Evolutionary conservation across 2,797 vertebrate genomes (phyloP), one percentile per base, ranked within the genome.

Genomic region (Oophaga sylvatica): DNA sequence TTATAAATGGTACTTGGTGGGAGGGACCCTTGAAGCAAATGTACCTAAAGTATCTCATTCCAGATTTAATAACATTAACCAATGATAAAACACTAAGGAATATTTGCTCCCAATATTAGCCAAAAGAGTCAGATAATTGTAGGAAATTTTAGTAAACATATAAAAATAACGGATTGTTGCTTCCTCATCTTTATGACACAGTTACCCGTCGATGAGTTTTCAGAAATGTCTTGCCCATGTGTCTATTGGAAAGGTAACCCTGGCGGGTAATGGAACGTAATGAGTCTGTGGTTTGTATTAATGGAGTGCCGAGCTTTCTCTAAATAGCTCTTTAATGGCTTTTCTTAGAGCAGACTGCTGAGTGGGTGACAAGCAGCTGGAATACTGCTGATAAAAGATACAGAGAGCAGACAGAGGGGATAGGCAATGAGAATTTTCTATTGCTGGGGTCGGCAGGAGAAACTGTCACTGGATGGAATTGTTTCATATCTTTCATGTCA

Each of bases 401-500:
- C 59, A 68, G 57, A 67, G 67, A 26, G 78, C 60, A 76, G 19
- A 87, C 35, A 70, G 67, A 67, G 48, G 62, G 80, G 81, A 88
- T 45, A 80, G 75, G 65, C 75, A 80, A 62, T 3, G 11, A 83
- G 31, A 19, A 76, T 78, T 75, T 87, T 67, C 35, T 65, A 11
- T n/a, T 57, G 20, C 73, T 22, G 65, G 31, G 60, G 35, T 17
- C 73, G 68, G 79, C 22, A 56, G 75, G 35, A 80, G 20, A 17
- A 73, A 53, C n/a, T 29, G 29, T 73, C 81, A 88, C 48, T 60
- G 60, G 75, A 77, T n/a, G n/a, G 31, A 87, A 87, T 78, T 56
- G 29, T 60, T 83, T 87, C 73, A 83, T 87, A 81, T 83, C 57
- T 83, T 75, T 87, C 20, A 68, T 87, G 86, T 87, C 70, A 87